Base-by-base conservation (phyloP, 2,888 invertebrate species). In the Yponomeuta cagnagella region DNA sequence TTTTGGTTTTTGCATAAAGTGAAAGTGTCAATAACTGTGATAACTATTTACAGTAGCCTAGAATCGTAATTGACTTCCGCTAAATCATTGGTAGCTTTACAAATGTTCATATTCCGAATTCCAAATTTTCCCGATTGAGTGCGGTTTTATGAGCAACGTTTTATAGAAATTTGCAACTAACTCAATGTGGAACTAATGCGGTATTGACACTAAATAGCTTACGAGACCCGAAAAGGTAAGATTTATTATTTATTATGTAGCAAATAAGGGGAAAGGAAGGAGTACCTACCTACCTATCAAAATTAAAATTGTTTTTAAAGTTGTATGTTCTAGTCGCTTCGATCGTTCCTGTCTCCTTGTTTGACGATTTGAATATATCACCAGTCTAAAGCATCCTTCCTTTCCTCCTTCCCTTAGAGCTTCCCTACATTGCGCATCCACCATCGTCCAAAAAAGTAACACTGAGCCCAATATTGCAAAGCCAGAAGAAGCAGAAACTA, bases 201-300 rank as follows among this genome's bases (percentile, higher is more conserved):
- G 37, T 37, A 37, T 37, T 37, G 5, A 37, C 37, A 37, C 2
- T 37, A 37, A 5, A 37, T 37, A 2, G 2, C 37, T 23, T 37
- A 37, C 2, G 37, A 37, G 37, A 37, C 2, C 37, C 37, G 43
- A 6, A 43, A 6, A 43, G 43, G 43, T 43, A 43, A 43, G 43
- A 8, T 8, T 8, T 3, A 43, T 6, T 43, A 43, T 43, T 43
- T 43, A 43, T 43, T 58, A 12, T 58, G 52, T 58, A 86, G 80
- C 89, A 89, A 92, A 91, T 90, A 88, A 92, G 91, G 92, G 92
- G 91, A 90, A 91, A 91, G 91, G 91, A 91, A 90, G 90, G 83
- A 79, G 43, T 43, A 43, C 72, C 69, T 70, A 70, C 30, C 73
- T 71, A 8, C n/a, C n/a, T n/a, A 3, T 43, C 43, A 43, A 70